phyloP scores from a whole-genome alignment of 2,113 vertebrate species.

The Desmodus rotundus region DNA sequence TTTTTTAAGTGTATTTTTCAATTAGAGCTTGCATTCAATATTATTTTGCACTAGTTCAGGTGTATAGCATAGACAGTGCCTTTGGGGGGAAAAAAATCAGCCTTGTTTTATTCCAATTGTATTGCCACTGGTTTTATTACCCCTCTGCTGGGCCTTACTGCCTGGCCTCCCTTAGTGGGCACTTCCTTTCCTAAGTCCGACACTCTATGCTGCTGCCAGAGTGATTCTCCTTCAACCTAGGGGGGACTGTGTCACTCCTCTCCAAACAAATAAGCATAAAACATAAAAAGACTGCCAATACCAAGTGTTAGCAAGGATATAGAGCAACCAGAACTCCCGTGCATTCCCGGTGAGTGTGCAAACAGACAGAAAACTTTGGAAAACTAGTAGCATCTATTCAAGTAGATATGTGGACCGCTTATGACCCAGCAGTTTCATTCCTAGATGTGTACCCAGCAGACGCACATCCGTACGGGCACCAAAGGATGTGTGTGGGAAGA shows the following conservation, averaged over 20 bases:
- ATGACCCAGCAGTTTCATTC: background rate
- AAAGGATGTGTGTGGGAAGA: background rate
- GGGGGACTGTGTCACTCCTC: background rate
- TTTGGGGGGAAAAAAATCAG: background rate
- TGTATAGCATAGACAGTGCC: background rate
- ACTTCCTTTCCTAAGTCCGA: background rate
- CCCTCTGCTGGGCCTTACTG: background rate
- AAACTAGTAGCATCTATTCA: background rate
- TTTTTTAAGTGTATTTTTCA: background rate
- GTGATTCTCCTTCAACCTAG: background rate
- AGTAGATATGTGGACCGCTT: background rate
- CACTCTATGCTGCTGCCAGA: background rate
- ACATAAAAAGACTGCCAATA: background rate
- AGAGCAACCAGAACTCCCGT: background rate
- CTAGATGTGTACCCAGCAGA: background rate
- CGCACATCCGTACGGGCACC: too few relatives aligned
- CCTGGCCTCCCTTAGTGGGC: background rate
- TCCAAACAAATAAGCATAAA: background rate
- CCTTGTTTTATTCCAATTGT: background rate
- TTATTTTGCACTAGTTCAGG: background rate
- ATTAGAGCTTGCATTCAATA: background rate
- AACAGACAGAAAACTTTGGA: background rate
- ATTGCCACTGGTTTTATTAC: background rate
- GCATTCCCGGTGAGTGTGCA: background rate
- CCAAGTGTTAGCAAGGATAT: background rate